A percentile compares a stretch with the other conserved stretches of the same genome.
Evolutionary conservation across 2,113 vertebrate genomes (phyloP).

Genomic region (Sinocyclocheilus grahami): DNA sequence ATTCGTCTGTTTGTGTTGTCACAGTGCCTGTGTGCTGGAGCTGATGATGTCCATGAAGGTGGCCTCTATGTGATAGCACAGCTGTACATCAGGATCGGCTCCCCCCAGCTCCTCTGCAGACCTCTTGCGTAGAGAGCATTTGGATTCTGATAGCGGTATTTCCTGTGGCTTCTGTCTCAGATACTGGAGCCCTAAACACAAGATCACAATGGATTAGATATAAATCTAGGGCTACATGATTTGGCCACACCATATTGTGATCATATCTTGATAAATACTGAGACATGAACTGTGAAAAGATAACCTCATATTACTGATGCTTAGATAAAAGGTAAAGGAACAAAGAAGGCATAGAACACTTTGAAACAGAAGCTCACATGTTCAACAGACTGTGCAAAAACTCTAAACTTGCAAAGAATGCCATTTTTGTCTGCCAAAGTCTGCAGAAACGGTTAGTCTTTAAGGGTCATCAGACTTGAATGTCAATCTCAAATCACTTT

Average conservation of each 20-base stretch:
- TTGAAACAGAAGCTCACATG: not conserved
- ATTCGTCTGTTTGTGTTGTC: slow-evolving; percentile 39
- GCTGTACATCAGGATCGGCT: slow-evolving; percentile 88
- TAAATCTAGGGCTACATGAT: not conserved
- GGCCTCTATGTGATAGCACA: slow-evolving; percentile 92
- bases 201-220: not conserved
- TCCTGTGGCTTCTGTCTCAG: slow-evolving; percentile 86
- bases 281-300: not conserved
- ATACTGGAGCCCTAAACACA: slow-evolving; percentile 84
- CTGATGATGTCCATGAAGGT: slow-evolving; percentile 95
- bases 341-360: not conserved
- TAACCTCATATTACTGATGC: not conserved
- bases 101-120: slow-evolving; percentile 77
- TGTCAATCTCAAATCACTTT: not conserved
- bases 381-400: not conserved
- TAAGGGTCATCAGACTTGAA: not conserved
- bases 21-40: slow-evolving; percentile 85
- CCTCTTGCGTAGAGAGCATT: slow-evolving; percentile 73
- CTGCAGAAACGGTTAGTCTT: not conserved
- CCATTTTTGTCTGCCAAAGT: not conserved
- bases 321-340: not conserved
- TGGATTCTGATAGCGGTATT: slow-evolving; percentile 61
- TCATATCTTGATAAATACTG: not conserved
- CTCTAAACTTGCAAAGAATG: not conserved
- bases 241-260: not conserved